A percentile compares a stretch with the other conserved stretches of the same genome.
Conservation (phyloP, 2,113 vertebrate species). For the Haemorhous mexicanus region DNA sequence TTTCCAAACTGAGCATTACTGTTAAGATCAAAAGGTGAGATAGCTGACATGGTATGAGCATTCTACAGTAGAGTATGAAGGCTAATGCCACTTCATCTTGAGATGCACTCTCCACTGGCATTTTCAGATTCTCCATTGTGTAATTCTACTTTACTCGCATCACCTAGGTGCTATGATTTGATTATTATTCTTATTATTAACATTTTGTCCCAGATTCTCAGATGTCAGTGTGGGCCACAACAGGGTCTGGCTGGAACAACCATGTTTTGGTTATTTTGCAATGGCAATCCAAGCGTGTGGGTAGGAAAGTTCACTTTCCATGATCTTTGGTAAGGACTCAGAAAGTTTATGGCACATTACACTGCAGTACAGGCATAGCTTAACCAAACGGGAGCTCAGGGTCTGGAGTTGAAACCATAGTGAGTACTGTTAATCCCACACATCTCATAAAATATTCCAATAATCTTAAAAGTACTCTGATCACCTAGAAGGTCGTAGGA, state of each 20-base stretch:
- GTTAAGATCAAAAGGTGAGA: neutral
- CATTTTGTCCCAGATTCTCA: neutral
- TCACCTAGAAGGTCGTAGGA: neutral
- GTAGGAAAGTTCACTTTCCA: neutral
- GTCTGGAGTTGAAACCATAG: neutral
- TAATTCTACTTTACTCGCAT: neutral
- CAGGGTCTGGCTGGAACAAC: neutral
- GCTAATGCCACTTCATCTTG: neutral
- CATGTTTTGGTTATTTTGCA: neutral
- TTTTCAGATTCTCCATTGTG: neutral
- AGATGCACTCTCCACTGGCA: neutral
- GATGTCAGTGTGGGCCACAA: fast-evolving
- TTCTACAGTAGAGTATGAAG: neutral
- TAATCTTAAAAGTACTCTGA: neutral
- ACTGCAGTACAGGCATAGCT: neutral
- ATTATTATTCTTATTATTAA: neutral
- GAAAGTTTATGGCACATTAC: neutral
- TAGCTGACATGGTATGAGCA: neutral
- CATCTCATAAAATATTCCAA: neutral
- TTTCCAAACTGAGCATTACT: neutral
- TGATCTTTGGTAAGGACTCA: neutral
- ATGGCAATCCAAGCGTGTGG: neutral
- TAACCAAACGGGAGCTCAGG: neutral
- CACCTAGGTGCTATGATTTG: neutral
- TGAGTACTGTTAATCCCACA: neutral